Evolutionary conservation across 2,888 invertebrate species (phyloP).

Genomic region (Mycogona germanica): DNA sequence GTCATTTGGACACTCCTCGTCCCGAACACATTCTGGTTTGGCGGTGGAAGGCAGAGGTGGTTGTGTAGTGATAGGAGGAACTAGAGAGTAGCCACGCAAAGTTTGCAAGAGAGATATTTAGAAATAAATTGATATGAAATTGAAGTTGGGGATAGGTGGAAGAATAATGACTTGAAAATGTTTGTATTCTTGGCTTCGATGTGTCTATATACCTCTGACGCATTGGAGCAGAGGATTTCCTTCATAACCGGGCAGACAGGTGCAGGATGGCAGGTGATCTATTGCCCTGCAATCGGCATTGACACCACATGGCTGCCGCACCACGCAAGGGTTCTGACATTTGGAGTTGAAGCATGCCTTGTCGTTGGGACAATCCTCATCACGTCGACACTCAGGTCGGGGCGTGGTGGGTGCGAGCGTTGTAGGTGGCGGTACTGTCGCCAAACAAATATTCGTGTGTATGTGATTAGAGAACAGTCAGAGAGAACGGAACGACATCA

Average conservation of each 20-base stretch:
- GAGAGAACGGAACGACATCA: constrained; percentile 2
- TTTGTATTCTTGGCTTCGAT: too few species aligned
- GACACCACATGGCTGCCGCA: constrained; percentile 47
- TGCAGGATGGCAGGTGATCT: constrained; percentile 66
- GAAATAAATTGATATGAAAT: too few species aligned
- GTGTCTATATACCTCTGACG: constrained; percentile 8
- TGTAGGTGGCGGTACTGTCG: background rate
- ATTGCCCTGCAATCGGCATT: constrained; percentile 56
- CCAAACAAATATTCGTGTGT: background rate
- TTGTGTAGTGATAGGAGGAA: constrained; percentile 23
- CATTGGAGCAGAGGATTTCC: constrained; percentile 48
- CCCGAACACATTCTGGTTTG: constrained; percentile 55
- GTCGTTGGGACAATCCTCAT: constrained; percentile 68
- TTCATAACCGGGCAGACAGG: constrained; percentile 51
- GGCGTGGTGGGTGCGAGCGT: background rate
- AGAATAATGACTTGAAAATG: too few species aligned
- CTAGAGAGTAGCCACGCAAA: background rate
- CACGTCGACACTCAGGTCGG: constrained; percentile 57
- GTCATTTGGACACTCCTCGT: constrained; percentile 59
- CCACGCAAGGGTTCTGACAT: constrained; percentile 25
- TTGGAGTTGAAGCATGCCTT: constrained; percentile 49
- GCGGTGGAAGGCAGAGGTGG: constrained; percentile 27
- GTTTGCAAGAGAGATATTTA: background rate
- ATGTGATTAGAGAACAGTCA: background rate
- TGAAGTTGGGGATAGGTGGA: too few species aligned